Evolutionary conservation across 2,113 vertebrate species (phyloP), one percentile per base, ranked within the genome.

Genomic region (Pteruthius melanotis): DNA sequence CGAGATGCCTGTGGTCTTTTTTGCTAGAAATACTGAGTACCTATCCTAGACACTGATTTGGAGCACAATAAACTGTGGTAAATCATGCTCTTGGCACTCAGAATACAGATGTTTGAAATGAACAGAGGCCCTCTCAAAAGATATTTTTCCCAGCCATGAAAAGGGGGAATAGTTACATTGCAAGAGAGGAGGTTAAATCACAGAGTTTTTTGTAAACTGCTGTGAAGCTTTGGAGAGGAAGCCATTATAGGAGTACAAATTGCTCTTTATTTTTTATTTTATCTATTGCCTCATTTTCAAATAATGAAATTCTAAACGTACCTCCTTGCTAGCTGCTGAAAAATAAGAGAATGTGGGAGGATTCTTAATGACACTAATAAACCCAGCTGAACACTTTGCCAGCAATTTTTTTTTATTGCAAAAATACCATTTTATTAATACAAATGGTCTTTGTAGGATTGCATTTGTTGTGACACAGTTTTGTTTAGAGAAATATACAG

Each of bases 331-430:
- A 83, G 94, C 75, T 95, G 75, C 75, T 90, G 90, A 94, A 94
- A 96, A 91, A 94, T 85, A 90, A 74, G 54, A 72, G 60, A 85
- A 90, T 83, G 87, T 19, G 3, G 64, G 87, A 85, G 75, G 93
- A 93, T 95, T 95, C 96, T 96, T 96, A 96, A 96, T 97, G 94
- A 83, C 30, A 45, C 85, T 95, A 96, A 97, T 95, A 96, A 95
- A 97, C 87, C 56, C 75, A 82, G 82, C 66, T 57, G 87, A 95
- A 89, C 47, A 44, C 59, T 96, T 94, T 61, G 40, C 78, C 95
- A 93, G 74, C 2, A 21, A 70, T 61, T 72, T 69, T 85, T 75
- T 92, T 91, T 95, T 59, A 93, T 95, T 96, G 80, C 77, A 71
- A 75, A 94, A 95, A 85, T 80, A 83, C 74, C 66, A 42, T 87